Evolutionary conservation across 2,888 invertebrate species (phyloP).

Genomic region (Osmoderma eremita): DNA sequence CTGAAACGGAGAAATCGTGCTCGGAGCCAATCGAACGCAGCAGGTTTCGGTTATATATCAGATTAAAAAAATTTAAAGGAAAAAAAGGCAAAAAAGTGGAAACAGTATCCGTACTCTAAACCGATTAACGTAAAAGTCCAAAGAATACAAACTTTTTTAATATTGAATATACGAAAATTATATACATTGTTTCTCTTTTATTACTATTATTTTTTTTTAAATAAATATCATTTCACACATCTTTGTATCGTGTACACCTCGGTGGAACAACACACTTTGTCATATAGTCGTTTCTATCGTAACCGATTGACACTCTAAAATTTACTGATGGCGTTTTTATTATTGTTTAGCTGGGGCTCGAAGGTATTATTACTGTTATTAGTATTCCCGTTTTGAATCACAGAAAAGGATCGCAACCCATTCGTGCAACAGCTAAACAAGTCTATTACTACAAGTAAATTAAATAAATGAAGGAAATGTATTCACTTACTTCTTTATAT

Average conservation of each 20-base stretch:
- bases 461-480: conserved; percentile 13
- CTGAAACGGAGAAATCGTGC: conserved; percentile 39
- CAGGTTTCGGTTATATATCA: conserved; percentile 37
- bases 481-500: conserved; percentile 35
- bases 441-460: not conserved
- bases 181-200: conserved; percentile 17
- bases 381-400: not conserved
- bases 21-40: conserved; percentile 27
- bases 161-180: conserved; percentile 37
- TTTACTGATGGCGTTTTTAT: conserved; percentile 16
- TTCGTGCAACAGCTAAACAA: conserved; percentile 30
- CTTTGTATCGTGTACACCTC: conserved; percentile 17
- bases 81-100: conserved; percentile 20
- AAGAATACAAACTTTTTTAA: conserved; percentile 40
- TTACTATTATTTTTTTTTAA: conserved; percentile 8
- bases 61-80: conserved; percentile 21
- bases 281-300: conserved; percentile 6
- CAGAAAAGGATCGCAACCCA: not conserved
- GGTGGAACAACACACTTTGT: conserved; percentile 17
- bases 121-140: conserved; percentile 39
- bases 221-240: conserved; percentile 26
- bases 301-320: not conserved
- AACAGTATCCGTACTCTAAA: conserved; percentile 35
- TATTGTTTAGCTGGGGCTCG: conserved; percentile 21
- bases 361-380: not conserved